Percentiles rank a stretch among this genome's conserved stretches.
phyloP scores from a whole-genome alignment of 2,113 vertebrate genomes.

The Petaurus breviceps region DNA sequence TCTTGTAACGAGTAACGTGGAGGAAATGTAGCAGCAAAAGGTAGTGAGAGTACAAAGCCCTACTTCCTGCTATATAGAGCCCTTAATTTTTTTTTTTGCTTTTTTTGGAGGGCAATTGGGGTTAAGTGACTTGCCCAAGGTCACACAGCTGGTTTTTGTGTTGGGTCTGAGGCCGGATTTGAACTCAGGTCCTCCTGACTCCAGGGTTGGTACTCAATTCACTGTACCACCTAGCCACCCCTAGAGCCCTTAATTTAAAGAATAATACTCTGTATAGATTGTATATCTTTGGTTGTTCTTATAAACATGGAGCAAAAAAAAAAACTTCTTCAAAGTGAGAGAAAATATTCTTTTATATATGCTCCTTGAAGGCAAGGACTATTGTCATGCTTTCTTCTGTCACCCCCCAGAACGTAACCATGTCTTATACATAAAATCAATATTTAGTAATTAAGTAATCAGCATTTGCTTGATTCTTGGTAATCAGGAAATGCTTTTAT shows the following conservation, averaged over 20 bases:
- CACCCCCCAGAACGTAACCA: neutral
- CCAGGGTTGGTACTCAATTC: no score
- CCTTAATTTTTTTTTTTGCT: neutral
- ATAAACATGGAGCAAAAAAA: conserved; percentile 30
- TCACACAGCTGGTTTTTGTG: no score
- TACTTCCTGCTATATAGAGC: neutral
- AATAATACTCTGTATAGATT: neutral
- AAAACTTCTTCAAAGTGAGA: conserved; percentile 33
- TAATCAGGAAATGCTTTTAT: neutral
- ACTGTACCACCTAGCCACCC: no score
- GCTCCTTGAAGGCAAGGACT: neutral
- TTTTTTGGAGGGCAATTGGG: no score
- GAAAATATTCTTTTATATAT: neutral
- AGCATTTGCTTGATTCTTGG: neutral
- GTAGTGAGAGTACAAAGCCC: conserved; percentile 1
- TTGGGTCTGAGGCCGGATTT: no score
- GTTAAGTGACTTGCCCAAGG: no score
- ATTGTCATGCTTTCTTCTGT: neutral
- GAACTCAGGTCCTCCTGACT: no score
- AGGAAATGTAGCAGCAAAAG: conserved; percentile 35
- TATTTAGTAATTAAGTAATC: neutral
- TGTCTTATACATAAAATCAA: neutral
- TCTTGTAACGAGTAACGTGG: neutral
- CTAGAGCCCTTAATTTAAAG: conserved; percentile 1
- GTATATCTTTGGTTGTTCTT: conserved; percentile 17